Base-by-base conservation (phyloP, 2,888 invertebrate genomes). In the Acronicta alni region DNA sequence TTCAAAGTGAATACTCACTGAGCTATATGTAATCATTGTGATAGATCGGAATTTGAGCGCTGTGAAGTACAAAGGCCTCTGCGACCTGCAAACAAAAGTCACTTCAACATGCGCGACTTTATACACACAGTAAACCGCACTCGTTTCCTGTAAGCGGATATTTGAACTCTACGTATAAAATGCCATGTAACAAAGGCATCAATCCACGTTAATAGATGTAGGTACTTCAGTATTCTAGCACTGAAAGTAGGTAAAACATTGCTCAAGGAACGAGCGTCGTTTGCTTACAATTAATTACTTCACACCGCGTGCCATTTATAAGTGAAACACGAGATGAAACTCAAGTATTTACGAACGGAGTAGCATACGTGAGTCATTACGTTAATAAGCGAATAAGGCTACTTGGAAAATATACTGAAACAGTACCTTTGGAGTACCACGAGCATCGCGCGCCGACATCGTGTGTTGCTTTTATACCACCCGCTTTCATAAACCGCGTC, bases 51-150 rank as follows among this genome's bases (percentile, higher is more conserved):
- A 91, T 76, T 92, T 91, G 49, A 89, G 74, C 0, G 92, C 89
- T 12, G 91, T 92, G 69, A 91, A 91, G 72, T 87, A 90, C 46
- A 91, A 80, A 15, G 92, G 91, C 70, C 87, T 89, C 75, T 91
- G 92, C 14, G 91, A 90, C 68, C 92, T 92, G 84, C 32, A 56
- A 88, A 83, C 55, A 58, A 48, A 64, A 54, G n/a, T 42, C 53
- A 45, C 47, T 59, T 63, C 51, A 63, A 64, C 44, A 55, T 44
- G 20, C 43, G 39, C 65, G 47, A 44, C 63, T 55, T 69, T 54
- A 54, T 44, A 20, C 35, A 7, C 23, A 5, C 32, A 54, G 54
- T 51, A 49, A 46, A 53, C 42, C 16, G 38, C 53, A 42, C 10
- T 18, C n/a, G 44, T 66, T 46, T 35, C 26, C 30, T 32, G 38